Percentiles rank a stretch among this genome's conserved stretches.
Conservation (phyloP, 2,113 vertebrate species). For the Mugil cephalus region DNA sequence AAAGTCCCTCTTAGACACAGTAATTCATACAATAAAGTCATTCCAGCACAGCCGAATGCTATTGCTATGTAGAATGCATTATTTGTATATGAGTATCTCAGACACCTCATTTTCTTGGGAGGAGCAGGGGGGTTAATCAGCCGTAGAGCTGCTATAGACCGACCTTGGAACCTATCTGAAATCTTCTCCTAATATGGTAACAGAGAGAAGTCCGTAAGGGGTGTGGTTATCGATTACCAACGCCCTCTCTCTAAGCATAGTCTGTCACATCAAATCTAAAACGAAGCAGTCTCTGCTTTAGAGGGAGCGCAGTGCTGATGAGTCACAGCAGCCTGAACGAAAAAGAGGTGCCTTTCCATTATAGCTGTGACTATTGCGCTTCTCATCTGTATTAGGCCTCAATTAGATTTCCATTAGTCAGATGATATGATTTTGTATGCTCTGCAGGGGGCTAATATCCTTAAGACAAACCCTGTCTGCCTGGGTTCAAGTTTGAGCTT, state of each 20-base stretch:
- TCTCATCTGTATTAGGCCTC: constrained; percentile 41
- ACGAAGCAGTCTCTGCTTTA: constrained; percentile 34
- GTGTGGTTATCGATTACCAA: constrained; percentile 73
- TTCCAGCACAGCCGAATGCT: not conserved
- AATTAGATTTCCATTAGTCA: constrained; percentile 69
- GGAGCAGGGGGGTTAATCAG: constrained; percentile 39
- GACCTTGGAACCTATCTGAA: constrained; percentile 25
- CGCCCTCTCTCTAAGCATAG: constrained; percentile 44
- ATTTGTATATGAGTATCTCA: constrained; percentile 12
- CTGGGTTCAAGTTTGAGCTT: constrained; percentile 30
- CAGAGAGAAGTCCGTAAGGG: constrained; percentile 28
- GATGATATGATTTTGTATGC: constrained; percentile 56
- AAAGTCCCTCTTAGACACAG: not conserved
- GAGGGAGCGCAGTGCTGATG: constrained; percentile 10
- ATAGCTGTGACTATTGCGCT: constrained; percentile 54
- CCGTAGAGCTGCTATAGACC: not conserved
- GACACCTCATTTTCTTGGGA: not conserved
- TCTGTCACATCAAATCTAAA: constrained; percentile 50
- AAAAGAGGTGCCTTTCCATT: constrained; percentile 45
- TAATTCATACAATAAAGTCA: not conserved
- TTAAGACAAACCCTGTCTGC: constrained; percentile 27
- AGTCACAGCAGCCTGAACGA: constrained; percentile 21
- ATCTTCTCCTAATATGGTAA: constrained; percentile 47
- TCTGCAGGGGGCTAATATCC: constrained; percentile 50
- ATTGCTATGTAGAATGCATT: not conserved